Evolutionary conservation across 2,113 vertebrate species (phyloP).

Genomic region (Origma solitaria): DNA sequence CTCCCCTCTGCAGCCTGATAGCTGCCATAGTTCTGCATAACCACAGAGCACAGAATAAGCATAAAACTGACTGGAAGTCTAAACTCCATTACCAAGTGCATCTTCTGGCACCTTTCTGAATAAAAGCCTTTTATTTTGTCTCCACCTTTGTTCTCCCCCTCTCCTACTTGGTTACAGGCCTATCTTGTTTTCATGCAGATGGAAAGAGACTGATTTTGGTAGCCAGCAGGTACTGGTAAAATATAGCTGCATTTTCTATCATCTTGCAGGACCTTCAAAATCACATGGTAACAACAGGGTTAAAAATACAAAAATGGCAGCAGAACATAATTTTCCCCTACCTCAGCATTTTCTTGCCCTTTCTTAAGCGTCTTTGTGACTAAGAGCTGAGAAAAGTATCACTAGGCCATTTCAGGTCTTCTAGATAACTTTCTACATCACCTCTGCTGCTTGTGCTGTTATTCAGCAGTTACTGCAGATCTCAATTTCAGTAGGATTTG

Average conservation of each 20-base stretch:
- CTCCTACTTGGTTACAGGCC: fast-evolving
- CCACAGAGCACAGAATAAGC: neutral
- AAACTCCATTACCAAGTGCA: neutral
- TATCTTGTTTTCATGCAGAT: neutral
- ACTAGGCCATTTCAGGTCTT: conserved; percentile 3
- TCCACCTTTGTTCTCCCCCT: neutral
- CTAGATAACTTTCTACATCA: conserved; percentile 35
- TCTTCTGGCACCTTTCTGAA: neutral
- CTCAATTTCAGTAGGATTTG: conserved; percentile 40
- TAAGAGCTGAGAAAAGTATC: neutral
- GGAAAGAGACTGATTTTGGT: neutral
- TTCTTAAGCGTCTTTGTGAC: neutral
- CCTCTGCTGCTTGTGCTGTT: neutral
- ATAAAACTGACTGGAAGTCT: neutral
- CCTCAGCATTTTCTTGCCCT: neutral
- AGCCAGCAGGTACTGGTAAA: neutral
- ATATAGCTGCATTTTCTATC: neutral
- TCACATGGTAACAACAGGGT: neutral
- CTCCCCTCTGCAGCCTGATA: neutral
- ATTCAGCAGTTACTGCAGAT: neutral
- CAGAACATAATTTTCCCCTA: neutral
- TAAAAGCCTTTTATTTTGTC: neutral
- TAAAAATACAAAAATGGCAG: neutral
- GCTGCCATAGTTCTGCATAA: neutral
- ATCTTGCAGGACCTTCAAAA: neutral